Conservation (phyloP, 2,113 vertebrate genomes). For the Microcebus ravelobensis region DNA sequence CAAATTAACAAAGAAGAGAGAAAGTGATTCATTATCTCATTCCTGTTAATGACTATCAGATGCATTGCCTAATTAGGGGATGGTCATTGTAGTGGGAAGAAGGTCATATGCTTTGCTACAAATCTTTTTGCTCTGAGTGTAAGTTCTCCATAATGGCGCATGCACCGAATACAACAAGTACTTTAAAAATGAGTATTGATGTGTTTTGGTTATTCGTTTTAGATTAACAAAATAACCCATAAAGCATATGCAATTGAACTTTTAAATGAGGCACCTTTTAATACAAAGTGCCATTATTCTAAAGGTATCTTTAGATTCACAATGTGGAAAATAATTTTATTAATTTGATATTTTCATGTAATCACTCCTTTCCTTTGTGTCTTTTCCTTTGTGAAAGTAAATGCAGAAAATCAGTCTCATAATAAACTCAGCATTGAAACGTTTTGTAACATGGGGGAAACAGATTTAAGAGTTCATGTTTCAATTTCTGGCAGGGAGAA, state of each 20-base stretch:
- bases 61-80: constrained; percentile 95
- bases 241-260: constrained; percentile 55
- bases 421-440: constrained; percentile 1
- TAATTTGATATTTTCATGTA: constrained; percentile 12
- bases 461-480: constrained; percentile 58
- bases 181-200: constrained; percentile 77
- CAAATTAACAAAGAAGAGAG: constrained; percentile 96
- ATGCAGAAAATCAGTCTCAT: background rate
- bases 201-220: constrained; percentile 75
- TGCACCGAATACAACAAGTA: constrained; percentile 77
- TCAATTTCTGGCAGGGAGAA: constrained; percentile 53
- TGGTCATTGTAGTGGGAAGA: constrained; percentile 91
- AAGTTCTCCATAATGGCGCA: constrained; percentile 79
- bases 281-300: constrained; percentile 3
- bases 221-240: constrained; percentile 50
- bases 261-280: constrained; percentile 47
- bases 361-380: constrained; percentile 32
- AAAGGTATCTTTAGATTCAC: background rate
- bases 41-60: constrained; percentile 98
- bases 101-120: constrained; percentile 91
- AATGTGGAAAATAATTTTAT: constrained; percentile 53
- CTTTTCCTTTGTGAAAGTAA: constrained; percentile 28
- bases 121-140: constrained; percentile 87
- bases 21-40: constrained; percentile 96
- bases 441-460: background rate